Percentiles rank a stretch among this genome's conserved stretches.
phyloP scores from a whole-genome alignment of 2,113 vertebrate species.

The Dasyornis broadbenti region DNA sequence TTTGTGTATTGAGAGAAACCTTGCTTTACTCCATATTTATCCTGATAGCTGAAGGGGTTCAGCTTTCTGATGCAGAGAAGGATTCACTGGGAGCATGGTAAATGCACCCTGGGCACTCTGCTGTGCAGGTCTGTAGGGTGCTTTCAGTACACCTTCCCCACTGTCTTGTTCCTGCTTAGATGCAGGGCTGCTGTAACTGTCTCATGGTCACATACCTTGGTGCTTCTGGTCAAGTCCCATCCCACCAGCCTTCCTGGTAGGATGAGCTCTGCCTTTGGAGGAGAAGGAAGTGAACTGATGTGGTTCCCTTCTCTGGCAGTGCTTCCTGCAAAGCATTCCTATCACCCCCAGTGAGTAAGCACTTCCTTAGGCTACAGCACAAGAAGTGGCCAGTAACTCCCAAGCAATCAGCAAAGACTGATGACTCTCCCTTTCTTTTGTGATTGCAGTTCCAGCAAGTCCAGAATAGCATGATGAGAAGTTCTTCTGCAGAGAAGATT shows the following conservation, averaged over 20 bases:
- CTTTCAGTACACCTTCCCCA: not conserved
- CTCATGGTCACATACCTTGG: not conserved
- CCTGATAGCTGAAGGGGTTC: not conserved
- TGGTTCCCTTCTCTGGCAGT: not conserved
- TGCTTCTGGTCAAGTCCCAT: not conserved
- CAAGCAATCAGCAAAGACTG: not conserved
- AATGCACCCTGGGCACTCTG: not conserved
- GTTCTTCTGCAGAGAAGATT: slow-evolving; percentile 82
- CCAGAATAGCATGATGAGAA: slow-evolving; percentile 93
- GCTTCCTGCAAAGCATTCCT: not conserved
- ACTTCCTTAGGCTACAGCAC: not conserved
- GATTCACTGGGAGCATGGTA: not conserved
- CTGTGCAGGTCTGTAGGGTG: not conserved
- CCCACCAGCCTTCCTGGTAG: not conserved
- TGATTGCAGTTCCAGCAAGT: slow-evolving; percentile 89
- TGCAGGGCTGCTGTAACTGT: not conserved
- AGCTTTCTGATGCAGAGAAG: not conserved
- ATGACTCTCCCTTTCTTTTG: not conserved
- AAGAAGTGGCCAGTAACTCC: not conserved
- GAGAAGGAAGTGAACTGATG: not conserved
- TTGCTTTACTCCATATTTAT: not conserved
- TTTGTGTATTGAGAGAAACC: not conserved
- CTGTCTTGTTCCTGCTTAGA: not conserved
- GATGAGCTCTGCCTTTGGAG: not conserved
- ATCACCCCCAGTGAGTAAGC: not conserved